Base-by-base conservation (phyloP, 2,113 vertebrate species). In the Ailurus styani region DNA sequence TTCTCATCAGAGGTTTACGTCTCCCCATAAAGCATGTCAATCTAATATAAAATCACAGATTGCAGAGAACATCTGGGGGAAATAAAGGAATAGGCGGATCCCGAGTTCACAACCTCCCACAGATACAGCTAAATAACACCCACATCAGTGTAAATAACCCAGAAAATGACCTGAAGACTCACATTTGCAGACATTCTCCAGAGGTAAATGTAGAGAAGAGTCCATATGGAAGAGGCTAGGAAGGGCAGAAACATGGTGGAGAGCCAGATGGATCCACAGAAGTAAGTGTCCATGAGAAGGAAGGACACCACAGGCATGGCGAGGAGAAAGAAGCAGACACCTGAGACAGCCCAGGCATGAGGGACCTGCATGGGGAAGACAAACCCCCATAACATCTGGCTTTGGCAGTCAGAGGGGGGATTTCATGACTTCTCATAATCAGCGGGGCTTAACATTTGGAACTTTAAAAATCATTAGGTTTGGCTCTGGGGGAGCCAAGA, bases 161-260 rank as follows among this genome's bases (percentile, higher is more conserved):
- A 45, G 13, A 29, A 75, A 75, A 47, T 75, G 42, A 31, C 14
- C 42, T 9, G 1, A 15, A 75, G 72, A 47, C 42, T 47, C 42
- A 18, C 27, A 77, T 66, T 66, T 66, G 73, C 47, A 77, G 14
- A 47, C 3, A 75, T 45, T 45, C 42, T 73, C 25, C 25, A 45
- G 6, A 9, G 72, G 25, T 75, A 17, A 45, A 29, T 18, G 42
- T 18, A 47, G 42, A 47, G 66, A 47, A 77, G 27, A 47, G 27
- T 45, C 73, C 27, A 47, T 15, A 10, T 31, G 27, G 42, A 77
- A 77, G 42, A 77, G 27, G 14, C 3, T 31, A 77, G 42, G 27
- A 31, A 47, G 27, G 42, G 4, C 2, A 0, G 8, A 77, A 14
- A 18, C 27, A 5, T 31, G 42, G 73, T 5, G 0, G 42, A 1